Evolutionary conservation across 1,140 invertebrate species (phyloP).

Genomic region (Triops longicaudatus): DNA sequence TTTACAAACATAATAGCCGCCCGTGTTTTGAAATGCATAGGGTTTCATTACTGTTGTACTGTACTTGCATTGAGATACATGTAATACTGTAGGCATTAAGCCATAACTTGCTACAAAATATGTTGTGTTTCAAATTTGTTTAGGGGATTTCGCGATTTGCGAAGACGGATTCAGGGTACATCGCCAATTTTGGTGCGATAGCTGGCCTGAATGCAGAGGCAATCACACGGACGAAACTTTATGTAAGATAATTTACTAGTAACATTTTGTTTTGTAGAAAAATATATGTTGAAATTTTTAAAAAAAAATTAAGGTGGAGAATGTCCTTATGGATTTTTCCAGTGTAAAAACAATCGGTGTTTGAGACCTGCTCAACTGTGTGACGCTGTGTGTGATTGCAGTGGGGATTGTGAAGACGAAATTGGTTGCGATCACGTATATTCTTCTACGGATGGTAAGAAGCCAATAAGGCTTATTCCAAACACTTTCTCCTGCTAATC

Average conservation of each 20-base stretch:
- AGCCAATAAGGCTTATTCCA: not conserved
- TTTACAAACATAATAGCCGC: too few species aligned
- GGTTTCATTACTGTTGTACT: too few species aligned
- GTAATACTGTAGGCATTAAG: too few species aligned
- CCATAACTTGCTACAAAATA: too few species aligned
- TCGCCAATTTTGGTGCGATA: slow-evolving; percentile 42
- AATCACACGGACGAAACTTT: slow-evolving; percentile 44
- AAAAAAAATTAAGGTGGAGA: slow-evolving; percentile 30
- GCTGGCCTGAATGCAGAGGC: slow-evolving; percentile 42
- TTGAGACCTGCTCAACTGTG: slow-evolving; percentile 37
- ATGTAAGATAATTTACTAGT: too few species aligned
- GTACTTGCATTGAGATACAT: too few species aligned
- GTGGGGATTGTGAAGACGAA: slow-evolving; percentile 38
- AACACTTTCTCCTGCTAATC: not conserved
- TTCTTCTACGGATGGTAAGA: not conserved
- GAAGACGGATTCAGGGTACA: slow-evolving; percentile 38
- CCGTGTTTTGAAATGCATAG: too few species aligned
- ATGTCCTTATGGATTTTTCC: slow-evolving; percentile 33
- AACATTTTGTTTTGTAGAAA: too few species aligned
- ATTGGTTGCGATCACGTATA: not conserved
- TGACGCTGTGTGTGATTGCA: slow-evolving; percentile 41
- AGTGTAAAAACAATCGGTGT: slow-evolving; percentile 38
- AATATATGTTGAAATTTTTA: not conserved
- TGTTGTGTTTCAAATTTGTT: too few species aligned
- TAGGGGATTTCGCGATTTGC: slow-evolving; percentile 37